Percentiles rank a stretch among this genome's conserved stretches.
Conservation (phyloP, 2,113 vertebrate species). For the Lophura nycthemera region DNA sequence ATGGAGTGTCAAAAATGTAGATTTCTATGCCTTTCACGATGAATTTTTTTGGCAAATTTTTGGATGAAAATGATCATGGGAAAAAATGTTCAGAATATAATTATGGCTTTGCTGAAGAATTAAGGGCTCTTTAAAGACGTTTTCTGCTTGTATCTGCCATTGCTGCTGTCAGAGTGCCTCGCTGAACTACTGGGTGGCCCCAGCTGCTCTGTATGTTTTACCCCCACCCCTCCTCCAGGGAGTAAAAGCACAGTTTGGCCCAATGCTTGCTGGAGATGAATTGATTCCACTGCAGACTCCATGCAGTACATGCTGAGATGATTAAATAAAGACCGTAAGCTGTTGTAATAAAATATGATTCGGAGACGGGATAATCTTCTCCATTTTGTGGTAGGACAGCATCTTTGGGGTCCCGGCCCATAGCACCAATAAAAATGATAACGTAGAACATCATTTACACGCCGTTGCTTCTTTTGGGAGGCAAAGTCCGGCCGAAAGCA, state of each 20-base stretch:
- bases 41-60: constrained; percentile 82
- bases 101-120: constrained; percentile 57
- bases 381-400: neutral
- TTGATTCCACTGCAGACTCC: constrained; percentile 29
- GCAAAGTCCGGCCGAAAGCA: constrained; percentile 31
- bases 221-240: constrained; percentile 30
- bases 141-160: constrained; percentile 44
- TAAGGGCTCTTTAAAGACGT: constrained; percentile 51
- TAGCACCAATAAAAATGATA: neutral
- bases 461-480: neutral
- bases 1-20: constrained; percentile 85
- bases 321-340: constrained; percentile 48
- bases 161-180: constrained; percentile 7
- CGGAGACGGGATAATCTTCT: constrained; percentile 26
- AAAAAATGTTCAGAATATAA: constrained; percentile 70
- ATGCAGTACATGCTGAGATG: constrained; percentile 38
- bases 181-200: constrained; percentile 56
- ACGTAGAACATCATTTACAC: neutral
- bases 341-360: constrained; percentile 39
- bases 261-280: constrained; percentile 45
- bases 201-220: constrained; percentile 62
- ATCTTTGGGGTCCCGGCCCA: constrained; percentile 31
- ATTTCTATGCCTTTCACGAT: constrained; percentile 78
- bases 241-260: constrained; percentile 51
- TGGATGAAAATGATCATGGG: constrained; percentile 76